These are phyloP conservation scores for Catharus fuscescens DNA, from an alignment of 2,113 vertebrate species.

Conservation along the genomic window DNA sequence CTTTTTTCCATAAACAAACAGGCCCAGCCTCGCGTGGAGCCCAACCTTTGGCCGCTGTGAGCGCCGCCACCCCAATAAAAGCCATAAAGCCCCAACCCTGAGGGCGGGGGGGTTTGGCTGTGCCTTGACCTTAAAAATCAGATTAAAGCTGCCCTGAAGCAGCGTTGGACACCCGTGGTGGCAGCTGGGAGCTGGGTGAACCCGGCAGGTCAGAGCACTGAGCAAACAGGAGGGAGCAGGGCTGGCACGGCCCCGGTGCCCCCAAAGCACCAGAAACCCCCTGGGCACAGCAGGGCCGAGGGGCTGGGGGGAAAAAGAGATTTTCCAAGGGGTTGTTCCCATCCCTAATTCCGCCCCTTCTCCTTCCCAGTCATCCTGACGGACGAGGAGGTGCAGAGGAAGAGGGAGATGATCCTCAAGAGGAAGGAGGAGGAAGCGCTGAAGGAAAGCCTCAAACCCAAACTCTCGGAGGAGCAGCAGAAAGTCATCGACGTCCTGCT, in stretches of 20 bases:
- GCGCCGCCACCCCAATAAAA: background rate
- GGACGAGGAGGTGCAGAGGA: slow-evolving; percentile 95
- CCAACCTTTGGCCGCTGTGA: background rate
- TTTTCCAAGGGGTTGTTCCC: background rate
- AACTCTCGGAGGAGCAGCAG: slow-evolving; percentile 89
- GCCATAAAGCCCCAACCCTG: background rate
- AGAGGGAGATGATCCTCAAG: slow-evolving; percentile 92
- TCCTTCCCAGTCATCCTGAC: slow-evolving; percentile 89
- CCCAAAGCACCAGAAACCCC: background rate
- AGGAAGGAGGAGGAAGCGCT: slow-evolving; percentile 91
- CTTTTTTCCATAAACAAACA: background rate
- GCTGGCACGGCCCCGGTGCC: background rate
- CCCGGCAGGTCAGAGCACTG: no score
- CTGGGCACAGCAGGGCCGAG: background rate
- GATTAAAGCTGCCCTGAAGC: background rate
- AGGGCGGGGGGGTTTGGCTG: accelerated
- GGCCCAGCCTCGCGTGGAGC: background rate
- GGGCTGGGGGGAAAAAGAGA: background rate
- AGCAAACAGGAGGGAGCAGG: background rate
- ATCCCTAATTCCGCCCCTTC: accelerated
- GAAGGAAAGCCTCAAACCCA: slow-evolving; percentile 86
- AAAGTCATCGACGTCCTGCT: slow-evolving; percentile 84
- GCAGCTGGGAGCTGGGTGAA: background rate
- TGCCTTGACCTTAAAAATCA: background rate
- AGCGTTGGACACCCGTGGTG: background rate